These are phyloP conservation scores for Penelope pileata DNA, from an alignment of 2,113 vertebrate species.

Conservation along the genomic window DNA sequence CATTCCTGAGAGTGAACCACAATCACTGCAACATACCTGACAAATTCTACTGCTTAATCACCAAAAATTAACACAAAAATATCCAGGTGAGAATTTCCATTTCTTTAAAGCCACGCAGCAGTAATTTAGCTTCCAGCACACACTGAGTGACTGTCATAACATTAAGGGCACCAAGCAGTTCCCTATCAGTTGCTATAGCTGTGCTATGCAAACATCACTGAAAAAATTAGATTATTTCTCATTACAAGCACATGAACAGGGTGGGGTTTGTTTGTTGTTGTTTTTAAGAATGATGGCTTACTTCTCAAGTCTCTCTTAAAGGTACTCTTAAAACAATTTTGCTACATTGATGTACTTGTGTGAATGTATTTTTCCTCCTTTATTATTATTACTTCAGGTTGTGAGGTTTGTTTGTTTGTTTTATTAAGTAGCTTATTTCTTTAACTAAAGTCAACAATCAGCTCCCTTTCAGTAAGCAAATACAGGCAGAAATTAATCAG, in stretches of 20 bases:
- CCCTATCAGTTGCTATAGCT: not conserved
- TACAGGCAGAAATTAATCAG: not conserved
- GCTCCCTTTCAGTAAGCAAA: not conserved
- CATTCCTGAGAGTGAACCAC: not conserved
- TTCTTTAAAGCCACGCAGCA: not conserved
- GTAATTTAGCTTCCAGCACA: not conserved
- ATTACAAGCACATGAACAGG: rapidly evolving
- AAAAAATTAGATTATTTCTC: not conserved
- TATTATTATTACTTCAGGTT: not conserved
- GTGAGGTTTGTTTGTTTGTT: not conserved
- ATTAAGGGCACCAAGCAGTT: not conserved
- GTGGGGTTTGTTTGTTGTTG: not conserved
- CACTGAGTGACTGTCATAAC: not conserved
- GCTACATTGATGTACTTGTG: not conserved
- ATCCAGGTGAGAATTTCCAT: not conserved
- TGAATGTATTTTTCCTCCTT: not conserved
- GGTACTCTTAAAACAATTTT: not conserved
- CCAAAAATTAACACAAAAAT: not conserved
- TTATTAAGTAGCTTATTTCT: not conserved
- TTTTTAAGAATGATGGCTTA: not conserved
- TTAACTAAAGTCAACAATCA: not conserved
- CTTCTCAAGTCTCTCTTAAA: not conserved
- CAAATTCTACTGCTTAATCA: not conserved
- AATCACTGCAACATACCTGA: not conserved
- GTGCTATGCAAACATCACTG: not conserved